Base-by-base conservation (phyloP, 2,888 invertebrate genomes). In the Hirtodrosophila histrioides region DNA sequence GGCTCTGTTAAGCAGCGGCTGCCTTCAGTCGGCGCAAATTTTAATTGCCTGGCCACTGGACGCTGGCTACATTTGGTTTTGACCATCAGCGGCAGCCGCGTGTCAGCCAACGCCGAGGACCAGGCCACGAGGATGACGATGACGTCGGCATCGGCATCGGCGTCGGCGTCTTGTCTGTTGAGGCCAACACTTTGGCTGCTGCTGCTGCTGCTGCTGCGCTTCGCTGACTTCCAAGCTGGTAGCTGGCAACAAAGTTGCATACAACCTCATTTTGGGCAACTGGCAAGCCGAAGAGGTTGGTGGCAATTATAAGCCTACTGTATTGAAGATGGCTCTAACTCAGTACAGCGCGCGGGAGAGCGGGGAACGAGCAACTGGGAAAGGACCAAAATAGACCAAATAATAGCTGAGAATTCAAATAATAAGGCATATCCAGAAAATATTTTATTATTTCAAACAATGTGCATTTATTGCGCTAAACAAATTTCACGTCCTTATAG, bases 1-100 rank as follows among this genome's bases (percentile, higher is more conserved):
- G 23, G 49, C 61, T 48, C 51, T 50, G 66, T 67, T 72, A 63
- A 69, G 50, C 67, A 66, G 65, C 68, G 63, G 62, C 65, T 63
- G 69, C 55, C 72, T 69, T 73, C 55, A 61, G 81, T 65, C 48
- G 67, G 75, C 64, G 74, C 77, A 75, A 78, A 83, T 82, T 82
- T 82, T 82, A 82, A 82, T 82, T 82, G 82, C 83, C 83, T 78
- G 60, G 75, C 74, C 70, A 56, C 63, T 73, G 74, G 69, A 69
- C 63, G 61, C 67, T 53, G 73, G 56, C 79, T 65, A 83, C 77
- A 83, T 83, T 79, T 71, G 79, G 80, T 58, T 70, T 53, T 55
- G 62, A 51, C 60, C 72, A 75, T 63, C 64, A 51, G 57, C 70
- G 50, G 65, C 51, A 45, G 69, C 73, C 50, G 54, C 49, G 50